Evolutionary conservation across 2,888 invertebrate genomes (phyloP).

Genomic region (Drosophila borealis): DNA sequence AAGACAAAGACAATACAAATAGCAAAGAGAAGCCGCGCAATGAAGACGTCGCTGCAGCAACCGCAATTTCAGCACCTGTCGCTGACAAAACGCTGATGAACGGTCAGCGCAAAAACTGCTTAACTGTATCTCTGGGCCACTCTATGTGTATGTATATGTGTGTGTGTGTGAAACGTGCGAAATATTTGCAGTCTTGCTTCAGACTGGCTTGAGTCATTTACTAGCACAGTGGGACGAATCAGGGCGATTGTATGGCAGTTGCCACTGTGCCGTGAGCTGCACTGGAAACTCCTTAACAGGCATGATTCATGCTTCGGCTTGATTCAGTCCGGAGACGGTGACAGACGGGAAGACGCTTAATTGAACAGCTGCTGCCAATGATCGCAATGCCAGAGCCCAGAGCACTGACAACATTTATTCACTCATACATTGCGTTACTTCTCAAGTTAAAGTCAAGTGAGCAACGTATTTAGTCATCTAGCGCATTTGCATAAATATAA

Average conservation of each 20-base stretch:
- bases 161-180: slow-evolving; percentile 66
- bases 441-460: slow-evolving; percentile 17
- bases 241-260: not conserved
- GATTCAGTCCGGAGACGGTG: slow-evolving; percentile 28
- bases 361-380: slow-evolving; percentile 46
- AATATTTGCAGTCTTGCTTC: slow-evolving; percentile 61
- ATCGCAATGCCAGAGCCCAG: slow-evolving; percentile 8
- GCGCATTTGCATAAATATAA: slow-evolving; percentile 33
- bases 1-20: slow-evolving; percentile 9
- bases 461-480: slow-evolving; percentile 35
- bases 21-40: slow-evolving; percentile 20
- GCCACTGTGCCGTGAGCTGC: slow-evolving; percentile 15
- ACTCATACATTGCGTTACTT: slow-evolving; percentile 19
- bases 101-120: slow-evolving; percentile 39
- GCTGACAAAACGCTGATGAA: slow-evolving; percentile 52
- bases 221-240: slow-evolving; percentile 58
- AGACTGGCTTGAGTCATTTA: slow-evolving; percentile 68
- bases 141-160: slow-evolving; percentile 11
- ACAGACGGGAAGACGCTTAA: slow-evolving; percentile 50
- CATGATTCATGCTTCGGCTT: slow-evolving; percentile 52
- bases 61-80: slow-evolving; percentile 65
- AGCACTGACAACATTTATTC: slow-evolving; percentile 16
- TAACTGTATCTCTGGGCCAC: slow-evolving; percentile 58
- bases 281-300: slow-evolving; percentile 38
- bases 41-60: slow-evolving; percentile 16